Evolutionary conservation across 2,113 vertebrate species (phyloP).

Genomic region (Anguilla rostrata): DNA sequence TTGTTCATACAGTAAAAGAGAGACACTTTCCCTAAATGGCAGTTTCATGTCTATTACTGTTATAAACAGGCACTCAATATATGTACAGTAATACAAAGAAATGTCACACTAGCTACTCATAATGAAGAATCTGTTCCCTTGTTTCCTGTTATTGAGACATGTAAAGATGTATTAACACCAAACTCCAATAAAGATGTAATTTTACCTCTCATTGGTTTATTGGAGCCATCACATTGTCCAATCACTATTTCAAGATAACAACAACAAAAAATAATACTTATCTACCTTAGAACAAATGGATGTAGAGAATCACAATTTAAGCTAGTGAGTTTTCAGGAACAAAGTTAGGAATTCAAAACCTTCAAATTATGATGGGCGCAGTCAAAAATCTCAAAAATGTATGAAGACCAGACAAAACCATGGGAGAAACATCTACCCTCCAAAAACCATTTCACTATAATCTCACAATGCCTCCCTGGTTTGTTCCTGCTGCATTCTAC

Average conservation of each 20-base stretch:
- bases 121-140: neutral
- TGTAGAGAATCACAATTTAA: neutral
- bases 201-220: slow-evolving; percentile 2
- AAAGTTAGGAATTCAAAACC: slow-evolving; percentile 8
- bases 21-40: neutral
- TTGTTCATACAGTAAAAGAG: neutral
- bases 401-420: neutral
- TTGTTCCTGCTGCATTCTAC: neutral
- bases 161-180: neutral
- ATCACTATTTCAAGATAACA: neutral
- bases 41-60: neutral
- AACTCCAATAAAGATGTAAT: slow-evolving; percentile 16
- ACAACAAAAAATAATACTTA: neutral
- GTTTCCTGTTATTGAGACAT: neutral
- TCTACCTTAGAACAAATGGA: neutral
- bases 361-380: neutral
- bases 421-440: neutral
- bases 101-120: neutral
- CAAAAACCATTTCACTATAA: neutral
- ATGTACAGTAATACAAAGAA: neutral
- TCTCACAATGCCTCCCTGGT: neutral
- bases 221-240: neutral
- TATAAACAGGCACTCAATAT: neutral
- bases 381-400: neutral
- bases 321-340: neutral